Evolutionary conservation across 2,888 invertebrate genomes (phyloP).

Genomic region (Platycheirus albimanus): DNA sequence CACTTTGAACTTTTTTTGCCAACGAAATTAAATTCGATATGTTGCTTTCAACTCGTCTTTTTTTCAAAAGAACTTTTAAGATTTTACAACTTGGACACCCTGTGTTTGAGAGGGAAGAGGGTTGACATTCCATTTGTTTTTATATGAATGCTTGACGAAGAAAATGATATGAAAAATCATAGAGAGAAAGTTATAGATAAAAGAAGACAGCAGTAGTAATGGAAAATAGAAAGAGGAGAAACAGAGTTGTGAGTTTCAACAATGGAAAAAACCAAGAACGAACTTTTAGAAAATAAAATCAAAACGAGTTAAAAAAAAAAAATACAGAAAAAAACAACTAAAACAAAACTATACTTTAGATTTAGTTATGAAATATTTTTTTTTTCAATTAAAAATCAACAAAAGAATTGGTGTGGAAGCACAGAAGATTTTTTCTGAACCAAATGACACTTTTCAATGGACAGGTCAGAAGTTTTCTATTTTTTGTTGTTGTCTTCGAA

Average conservation of each 20-base stretch:
- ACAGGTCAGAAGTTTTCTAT: background rate
- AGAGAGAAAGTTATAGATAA: conserved; percentile 50
- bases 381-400: conserved; percentile 37
- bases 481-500: background rate
- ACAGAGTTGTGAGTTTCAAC: conserved; percentile 16
- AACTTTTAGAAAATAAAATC: conserved; percentile 58
- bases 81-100: conserved; percentile 60
- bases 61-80: too few relatives aligned
- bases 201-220: conserved; percentile 1
- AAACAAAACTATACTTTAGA: background rate
- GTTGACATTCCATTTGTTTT: background rate
- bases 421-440: conserved; percentile 2
- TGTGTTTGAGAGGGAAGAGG: conserved; percentile 2
- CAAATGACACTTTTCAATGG: conserved; percentile 23
- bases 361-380: conserved; percentile 16
- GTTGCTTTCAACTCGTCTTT: too few relatives aligned
- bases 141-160: conserved; percentile 51
- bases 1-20: too few relatives aligned
- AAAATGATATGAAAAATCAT: conserved; percentile 66
- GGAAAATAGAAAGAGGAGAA: conserved; percentile 40
- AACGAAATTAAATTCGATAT: too few relatives aligned
- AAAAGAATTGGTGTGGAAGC: conserved; percentile 24
- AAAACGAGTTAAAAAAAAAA: conserved; percentile 1
- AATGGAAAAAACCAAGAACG: conserved; percentile 60
- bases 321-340: conserved; percentile 1